Percentiles rank a stretch among this genome's conserved stretches.
Evolutionary conservation across 2,888 invertebrate species (phyloP).

Genomic region (Diarsia rubi): DNA sequence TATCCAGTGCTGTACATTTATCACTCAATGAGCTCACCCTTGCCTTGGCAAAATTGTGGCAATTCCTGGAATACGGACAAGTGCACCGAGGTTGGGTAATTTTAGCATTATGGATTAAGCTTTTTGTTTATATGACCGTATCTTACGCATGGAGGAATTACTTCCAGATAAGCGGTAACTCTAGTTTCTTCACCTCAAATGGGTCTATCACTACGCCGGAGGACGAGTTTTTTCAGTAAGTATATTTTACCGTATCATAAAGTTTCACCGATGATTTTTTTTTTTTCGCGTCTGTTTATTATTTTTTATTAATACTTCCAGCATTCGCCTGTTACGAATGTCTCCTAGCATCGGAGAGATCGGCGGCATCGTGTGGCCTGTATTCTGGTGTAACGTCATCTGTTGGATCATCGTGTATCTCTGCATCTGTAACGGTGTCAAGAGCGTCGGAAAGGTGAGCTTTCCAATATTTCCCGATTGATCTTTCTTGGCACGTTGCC

Average conservation of each 20-base stretch:
- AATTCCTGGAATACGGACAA: constrained; percentile 96
- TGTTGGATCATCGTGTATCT: constrained; percentile 96
- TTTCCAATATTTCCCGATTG: constrained; percentile 57
- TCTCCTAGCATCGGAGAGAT: constrained; percentile 94
- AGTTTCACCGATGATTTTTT: not conserved
- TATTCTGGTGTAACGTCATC: constrained; percentile 93
- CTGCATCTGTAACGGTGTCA: constrained; percentile 96
- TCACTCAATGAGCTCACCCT: constrained; percentile 92
- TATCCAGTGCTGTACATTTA: constrained; percentile 96
- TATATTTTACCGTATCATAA: constrained; percentile 41
- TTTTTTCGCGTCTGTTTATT: not conserved
- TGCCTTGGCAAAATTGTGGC: constrained; percentile 95
- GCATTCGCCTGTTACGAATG: constrained; percentile 94
- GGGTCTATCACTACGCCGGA: constrained; percentile 92
- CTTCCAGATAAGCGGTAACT: constrained; percentile 85
- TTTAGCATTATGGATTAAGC: constrained; percentile 55
- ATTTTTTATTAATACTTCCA: constrained; percentile 79
- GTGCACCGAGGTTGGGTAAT: constrained; percentile 91
- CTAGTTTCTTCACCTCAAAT: constrained; percentile 77
- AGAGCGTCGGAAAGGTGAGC: constrained; percentile 95
- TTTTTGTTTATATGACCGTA: constrained; percentile 34
- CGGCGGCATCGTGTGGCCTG: constrained; percentile 95
- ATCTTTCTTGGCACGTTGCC: constrained; percentile 76
- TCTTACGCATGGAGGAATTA: constrained; percentile 33
- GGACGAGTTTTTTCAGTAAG: constrained; percentile 96